These are phyloP conservation scores for Drosophila villosipedis DNA, from an alignment of 2,888 invertebrate genomes.

Conservation along the genomic window DNA sequence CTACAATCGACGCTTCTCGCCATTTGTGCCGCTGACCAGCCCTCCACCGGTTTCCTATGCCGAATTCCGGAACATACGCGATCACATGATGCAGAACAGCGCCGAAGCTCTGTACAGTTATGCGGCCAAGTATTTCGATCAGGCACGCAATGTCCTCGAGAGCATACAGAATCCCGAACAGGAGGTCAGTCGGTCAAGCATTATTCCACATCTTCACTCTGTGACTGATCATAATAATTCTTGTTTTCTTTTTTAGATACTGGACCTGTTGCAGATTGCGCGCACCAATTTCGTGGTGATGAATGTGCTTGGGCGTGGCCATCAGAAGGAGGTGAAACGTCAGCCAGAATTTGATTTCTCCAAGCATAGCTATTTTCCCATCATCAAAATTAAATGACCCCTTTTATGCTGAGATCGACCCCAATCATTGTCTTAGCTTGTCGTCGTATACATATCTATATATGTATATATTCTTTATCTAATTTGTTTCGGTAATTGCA, in stretches of 20 bases:
- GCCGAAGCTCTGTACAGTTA: slow-evolving; percentile 90
- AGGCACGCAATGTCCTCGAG: slow-evolving; percentile 94
- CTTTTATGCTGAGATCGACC: slow-evolving; percentile 28
- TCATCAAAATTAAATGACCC: slow-evolving; percentile 89
- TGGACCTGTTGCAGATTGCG: slow-evolving; percentile 93
- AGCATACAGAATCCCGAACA: slow-evolving; percentile 92
- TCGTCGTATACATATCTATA: slow-evolving; percentile 5
- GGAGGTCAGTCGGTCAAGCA: slow-evolving; percentile 87
- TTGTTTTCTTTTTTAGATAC: slow-evolving; percentile 87
- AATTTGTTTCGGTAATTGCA: slow-evolving; percentile 46
- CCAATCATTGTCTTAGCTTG: slow-evolving; percentile 16
- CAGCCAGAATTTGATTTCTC: slow-evolving; percentile 97
- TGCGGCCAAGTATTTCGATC: slow-evolving; percentile 96
- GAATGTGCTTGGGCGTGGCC: slow-evolving; percentile 96
- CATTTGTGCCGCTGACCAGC: slow-evolving; percentile 93
- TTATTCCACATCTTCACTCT: not conserved
- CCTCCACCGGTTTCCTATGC: slow-evolving; percentile 96
- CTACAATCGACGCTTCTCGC: slow-evolving; percentile 96
- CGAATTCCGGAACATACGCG: slow-evolving; percentile 93
- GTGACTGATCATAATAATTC: not conserved
- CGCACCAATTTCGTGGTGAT: slow-evolving; percentile 98
- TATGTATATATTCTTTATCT: slow-evolving; percentile 10
- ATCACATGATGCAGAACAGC: slow-evolving; percentile 88
- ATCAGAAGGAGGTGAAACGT: slow-evolving; percentile 93
- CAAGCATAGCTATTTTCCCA: slow-evolving; percentile 94